These are phyloP conservation scores for Drosophila equinoxialis DNA, from an alignment of 1,140 invertebrate genomes.

Conservation along the genomic window DNA sequence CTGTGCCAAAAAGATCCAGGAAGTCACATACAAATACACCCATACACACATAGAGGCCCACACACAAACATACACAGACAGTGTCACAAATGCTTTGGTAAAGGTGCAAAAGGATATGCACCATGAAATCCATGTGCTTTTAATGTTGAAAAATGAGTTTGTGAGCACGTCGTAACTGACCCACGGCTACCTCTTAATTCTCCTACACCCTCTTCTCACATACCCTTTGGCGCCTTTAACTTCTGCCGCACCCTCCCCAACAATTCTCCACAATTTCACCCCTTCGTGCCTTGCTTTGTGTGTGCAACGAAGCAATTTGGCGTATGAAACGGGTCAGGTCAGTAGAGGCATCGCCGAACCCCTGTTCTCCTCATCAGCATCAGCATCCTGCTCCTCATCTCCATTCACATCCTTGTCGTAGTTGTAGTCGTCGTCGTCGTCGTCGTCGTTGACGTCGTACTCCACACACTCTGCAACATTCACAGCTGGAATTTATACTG, in stretches of 20 bases:
- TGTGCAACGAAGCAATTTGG: conserved; percentile 79
- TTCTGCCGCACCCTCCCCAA: no score
- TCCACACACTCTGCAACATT: conserved; percentile 27
- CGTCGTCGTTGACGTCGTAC: background rate
- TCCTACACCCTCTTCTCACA: background rate
- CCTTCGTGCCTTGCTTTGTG: conserved; percentile 50
- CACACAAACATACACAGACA: conserved; percentile 23
- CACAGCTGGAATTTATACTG: conserved; percentile 61
- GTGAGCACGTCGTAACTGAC: conserved; percentile 61
- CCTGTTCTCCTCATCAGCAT: conserved; percentile 10
- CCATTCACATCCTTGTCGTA: conserved; percentile 21
- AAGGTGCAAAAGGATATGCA: conserved; percentile 70
- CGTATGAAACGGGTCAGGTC: conserved; percentile 78
- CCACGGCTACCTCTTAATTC: conserved; percentile 33
- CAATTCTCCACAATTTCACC: background rate
- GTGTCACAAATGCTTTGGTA: conserved; percentile 49
- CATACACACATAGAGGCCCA: conserved; percentile 16
- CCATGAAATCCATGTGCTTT: conserved; percentile 76
- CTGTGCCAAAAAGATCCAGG: conserved; percentile 45
- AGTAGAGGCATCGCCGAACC: conserved; percentile 28
- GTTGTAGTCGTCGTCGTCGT: background rate
- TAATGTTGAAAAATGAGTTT: conserved; percentile 81
- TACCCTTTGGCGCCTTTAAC: background rate
- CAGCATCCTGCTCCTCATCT: background rate
- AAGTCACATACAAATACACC: conserved; percentile 32